Conservation (phyloP, 2,113 vertebrate genomes). For the Aptenodytes forsteri region DNA sequence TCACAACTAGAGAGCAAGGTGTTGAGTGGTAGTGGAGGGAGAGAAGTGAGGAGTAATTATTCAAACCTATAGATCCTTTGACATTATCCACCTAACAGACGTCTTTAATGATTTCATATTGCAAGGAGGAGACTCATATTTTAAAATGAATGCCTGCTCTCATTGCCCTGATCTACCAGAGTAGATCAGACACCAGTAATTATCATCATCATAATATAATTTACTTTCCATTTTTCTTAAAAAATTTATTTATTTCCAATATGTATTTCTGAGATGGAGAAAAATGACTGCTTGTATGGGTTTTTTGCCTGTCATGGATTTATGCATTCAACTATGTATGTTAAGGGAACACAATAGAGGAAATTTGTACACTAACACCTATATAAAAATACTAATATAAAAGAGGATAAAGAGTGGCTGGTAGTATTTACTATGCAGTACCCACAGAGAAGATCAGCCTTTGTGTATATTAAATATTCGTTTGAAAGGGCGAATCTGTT, state of each 20-base stretch:
- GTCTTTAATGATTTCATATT: not conserved
- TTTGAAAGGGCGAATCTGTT: not conserved
- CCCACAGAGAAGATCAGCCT: not conserved
- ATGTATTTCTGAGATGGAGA: not conserved
- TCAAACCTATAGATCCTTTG: not conserved
- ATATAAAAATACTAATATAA: not conserved
- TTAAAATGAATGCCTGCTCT: not conserved
- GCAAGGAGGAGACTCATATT: not conserved
- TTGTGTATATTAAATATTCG: not conserved
- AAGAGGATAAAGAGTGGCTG: not conserved
- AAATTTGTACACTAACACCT: not conserved
- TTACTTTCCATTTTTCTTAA: not conserved
- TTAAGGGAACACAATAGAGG: not conserved
- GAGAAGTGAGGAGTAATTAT: not conserved
- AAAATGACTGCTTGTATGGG: not conserved
- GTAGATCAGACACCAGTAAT: not conserved
- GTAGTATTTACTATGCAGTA: not conserved
- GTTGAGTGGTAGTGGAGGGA: not conserved
- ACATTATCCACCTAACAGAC: not conserved
- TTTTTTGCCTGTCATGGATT: not conserved
- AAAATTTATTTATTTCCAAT: not conserved
- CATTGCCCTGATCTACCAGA: not conserved
- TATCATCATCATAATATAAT: not conserved
- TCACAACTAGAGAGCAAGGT: not conserved
- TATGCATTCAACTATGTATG: accelerated